Percentiles rank a stretch among this genome's conserved stretches.
Evolutionary conservation across 2,888 invertebrate genomes (phyloP).

Genomic region (Liopterus haemorrhoidalis): DNA sequence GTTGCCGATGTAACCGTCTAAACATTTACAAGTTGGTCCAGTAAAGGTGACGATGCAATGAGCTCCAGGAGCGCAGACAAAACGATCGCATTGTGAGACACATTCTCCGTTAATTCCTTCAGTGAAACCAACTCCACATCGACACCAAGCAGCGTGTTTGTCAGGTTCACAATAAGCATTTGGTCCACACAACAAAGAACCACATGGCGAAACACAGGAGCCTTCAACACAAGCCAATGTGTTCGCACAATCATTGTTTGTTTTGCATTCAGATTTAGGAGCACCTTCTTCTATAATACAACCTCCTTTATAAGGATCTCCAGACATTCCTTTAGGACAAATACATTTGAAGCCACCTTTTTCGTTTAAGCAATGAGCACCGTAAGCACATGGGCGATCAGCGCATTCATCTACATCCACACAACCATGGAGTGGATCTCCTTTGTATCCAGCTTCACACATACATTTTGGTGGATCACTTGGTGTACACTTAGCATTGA

Average conservation of each 20-base stretch:
- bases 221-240: slow-evolving; percentile 73
- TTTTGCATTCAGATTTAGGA: slow-evolving; percentile 60
- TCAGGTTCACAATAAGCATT: slow-evolving; percentile 85
- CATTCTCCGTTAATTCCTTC: slow-evolving; percentile 77
- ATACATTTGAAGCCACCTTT: slow-evolving; percentile 81
- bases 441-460: slow-evolving; percentile 81
- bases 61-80: slow-evolving; percentile 75
- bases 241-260: slow-evolving; percentile 72
- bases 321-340: slow-evolving; percentile 75
- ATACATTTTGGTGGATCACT: slow-evolving; percentile 84
- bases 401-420: slow-evolving; percentile 81
- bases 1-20: slow-evolving; percentile 80
- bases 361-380: slow-evolving; percentile 82
- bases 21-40: slow-evolving; percentile 84
- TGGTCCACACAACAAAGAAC: slow-evolving; percentile 68
- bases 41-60: slow-evolving; percentile 77
- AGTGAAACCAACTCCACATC: slow-evolving; percentile 75
- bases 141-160: slow-evolving; percentile 83
- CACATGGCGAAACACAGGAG: slow-evolving; percentile 76
- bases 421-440: slow-evolving; percentile 79
- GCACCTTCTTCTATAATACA: slow-evolving; percentile 58
- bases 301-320: slow-evolving; percentile 79
- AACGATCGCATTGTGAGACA: slow-evolving; percentile 71
- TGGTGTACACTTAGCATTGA: slow-evolving; percentile 84
- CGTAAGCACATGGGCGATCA: slow-evolving; percentile 77